A percentile compares a stretch with the other conserved stretches of the same genome.
Evolutionary conservation across 2,113 vertebrate species (phyloP).

Genomic region (Xenopus laevis): DNA sequence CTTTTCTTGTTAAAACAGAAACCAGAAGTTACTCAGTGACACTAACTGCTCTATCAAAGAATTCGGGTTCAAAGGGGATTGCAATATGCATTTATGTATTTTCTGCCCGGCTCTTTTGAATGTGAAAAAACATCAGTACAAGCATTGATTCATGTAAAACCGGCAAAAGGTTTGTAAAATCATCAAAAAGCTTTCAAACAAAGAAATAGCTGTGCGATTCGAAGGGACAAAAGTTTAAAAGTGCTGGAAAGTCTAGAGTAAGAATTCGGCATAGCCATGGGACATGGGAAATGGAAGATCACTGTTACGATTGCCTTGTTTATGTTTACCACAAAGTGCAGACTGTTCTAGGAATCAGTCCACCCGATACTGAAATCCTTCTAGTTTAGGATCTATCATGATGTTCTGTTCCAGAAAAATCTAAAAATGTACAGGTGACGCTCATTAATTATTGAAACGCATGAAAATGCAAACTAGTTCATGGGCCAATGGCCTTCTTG

Average conservation of each 20-base stretch:
- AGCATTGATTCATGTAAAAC: constrained; percentile 31
- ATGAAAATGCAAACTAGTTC: no score
- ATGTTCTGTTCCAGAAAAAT: no score
- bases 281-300: constrained; percentile 13
- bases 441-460: no score
- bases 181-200: constrained; percentile 29
- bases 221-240: constrained; percentile 31
- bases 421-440: no score
- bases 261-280: neutral
- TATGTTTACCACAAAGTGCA: constrained; percentile 6
- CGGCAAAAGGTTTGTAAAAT: constrained; percentile 21
- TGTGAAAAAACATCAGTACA: constrained; percentile 29
- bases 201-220: constrained; percentile 28
- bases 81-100: constrained; percentile 21
- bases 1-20: constrained; percentile 25
- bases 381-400: no score
- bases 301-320: neutral
- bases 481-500: no score
- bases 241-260: constrained; percentile 19
- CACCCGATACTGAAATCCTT: neutral
- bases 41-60: constrained; percentile 14
- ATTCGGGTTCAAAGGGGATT: constrained; percentile 5
- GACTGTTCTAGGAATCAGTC: neutral
- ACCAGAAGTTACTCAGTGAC: constrained; percentile 12
- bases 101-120: constrained; percentile 1